phyloP scores from a whole-genome alignment of 30 jellyfish, hydroid and myxozoan genomes.

The Pseudorhiza aurosa region DNA sequence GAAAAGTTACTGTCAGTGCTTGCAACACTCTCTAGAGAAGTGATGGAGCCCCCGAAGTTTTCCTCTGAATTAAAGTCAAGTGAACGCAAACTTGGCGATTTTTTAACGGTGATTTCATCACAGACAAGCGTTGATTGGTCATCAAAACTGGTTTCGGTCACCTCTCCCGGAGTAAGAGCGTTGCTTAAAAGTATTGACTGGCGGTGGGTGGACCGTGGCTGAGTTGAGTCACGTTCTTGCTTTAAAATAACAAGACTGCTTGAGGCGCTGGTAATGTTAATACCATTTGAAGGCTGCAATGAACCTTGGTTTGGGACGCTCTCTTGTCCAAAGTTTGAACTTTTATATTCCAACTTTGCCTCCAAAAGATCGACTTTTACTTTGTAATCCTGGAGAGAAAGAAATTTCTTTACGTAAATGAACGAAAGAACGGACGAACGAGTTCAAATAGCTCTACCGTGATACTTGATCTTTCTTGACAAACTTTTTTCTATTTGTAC shows the following conservation, averaged over 20 bases:
- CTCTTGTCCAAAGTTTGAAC: background rate
- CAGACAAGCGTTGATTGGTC: constrained; percentile 66
- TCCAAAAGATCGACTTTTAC: background rate
- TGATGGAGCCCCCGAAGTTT: constrained; percentile 48
- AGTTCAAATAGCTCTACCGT: background rate
- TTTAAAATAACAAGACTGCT: constrained; percentile 12
- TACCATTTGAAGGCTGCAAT: too few relatives aligned
- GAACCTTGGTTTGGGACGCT: background rate
- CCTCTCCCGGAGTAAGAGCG: background rate
- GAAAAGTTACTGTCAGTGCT: constrained; percentile 56
- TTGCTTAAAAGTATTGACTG: constrained; percentile 30
- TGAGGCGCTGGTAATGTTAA: too few relatives aligned
- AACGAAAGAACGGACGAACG: background rate
- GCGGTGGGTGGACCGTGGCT: constrained; percentile 1
- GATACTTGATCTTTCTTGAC: too few relatives aligned
- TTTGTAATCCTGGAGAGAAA: background rate
- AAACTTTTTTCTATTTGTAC: too few relatives aligned
- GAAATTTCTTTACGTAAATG: too few relatives aligned
- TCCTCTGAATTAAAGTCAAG: constrained; percentile 20
- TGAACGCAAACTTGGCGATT: constrained; percentile 61
- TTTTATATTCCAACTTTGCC: constrained; percentile 40
- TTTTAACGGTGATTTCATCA: constrained; percentile 49
- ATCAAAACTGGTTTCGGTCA: constrained; percentile 18
- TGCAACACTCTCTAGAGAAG: constrained; percentile 51
- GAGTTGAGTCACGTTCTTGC: background rate